Percentiles rank a stretch among this genome's conserved stretches.
phyloP scores from a whole-genome alignment of 2,113 vertebrate species.

The Triplophysa rosa region DNA sequence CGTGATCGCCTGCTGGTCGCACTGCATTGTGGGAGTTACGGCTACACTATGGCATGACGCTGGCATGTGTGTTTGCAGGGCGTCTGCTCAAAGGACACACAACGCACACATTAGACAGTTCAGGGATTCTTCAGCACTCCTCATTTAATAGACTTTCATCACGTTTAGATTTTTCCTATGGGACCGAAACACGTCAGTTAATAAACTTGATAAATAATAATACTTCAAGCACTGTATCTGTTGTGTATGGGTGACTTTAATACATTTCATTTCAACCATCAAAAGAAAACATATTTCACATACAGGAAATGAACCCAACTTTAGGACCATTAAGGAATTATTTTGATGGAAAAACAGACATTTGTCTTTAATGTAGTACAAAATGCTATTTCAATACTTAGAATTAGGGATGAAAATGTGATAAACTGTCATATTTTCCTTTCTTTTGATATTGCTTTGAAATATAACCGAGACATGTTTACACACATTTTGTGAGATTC shows the following conservation, averaged over 20 bases:
- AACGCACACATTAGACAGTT: neutral
- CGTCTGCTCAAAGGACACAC: constrained; percentile 11
- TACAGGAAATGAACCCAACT: too few relatives aligned
- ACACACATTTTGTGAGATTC: neutral
- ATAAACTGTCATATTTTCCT: neutral
- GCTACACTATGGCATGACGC: constrained; percentile 94
- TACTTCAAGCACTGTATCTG: neutral
- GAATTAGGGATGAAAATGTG: too few relatives aligned
- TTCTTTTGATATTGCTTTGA: neutral
- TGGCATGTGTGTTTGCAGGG: constrained; percentile 31
- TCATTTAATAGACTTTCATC: constrained; percentile 15
- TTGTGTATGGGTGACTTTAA: neutral
- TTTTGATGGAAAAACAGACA: too few relatives aligned
- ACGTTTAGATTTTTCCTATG: constrained; percentile 19
- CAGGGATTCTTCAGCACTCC: constrained; percentile 45
- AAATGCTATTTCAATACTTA: too few relatives aligned
- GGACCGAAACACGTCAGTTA: constrained; percentile 1
- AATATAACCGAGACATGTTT: constrained; percentile 20
- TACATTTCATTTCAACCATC: neutral
- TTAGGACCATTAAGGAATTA: too few relatives aligned
- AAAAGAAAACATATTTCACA: too few relatives aligned
- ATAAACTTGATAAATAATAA: neutral
- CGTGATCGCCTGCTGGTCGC: constrained; percentile 95
- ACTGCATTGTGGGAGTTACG: constrained; percentile 96
- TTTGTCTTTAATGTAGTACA: too few relatives aligned